phyloP scores from a whole-genome alignment of 2,888 invertebrate species.

The Resseliella maxima region DNA sequence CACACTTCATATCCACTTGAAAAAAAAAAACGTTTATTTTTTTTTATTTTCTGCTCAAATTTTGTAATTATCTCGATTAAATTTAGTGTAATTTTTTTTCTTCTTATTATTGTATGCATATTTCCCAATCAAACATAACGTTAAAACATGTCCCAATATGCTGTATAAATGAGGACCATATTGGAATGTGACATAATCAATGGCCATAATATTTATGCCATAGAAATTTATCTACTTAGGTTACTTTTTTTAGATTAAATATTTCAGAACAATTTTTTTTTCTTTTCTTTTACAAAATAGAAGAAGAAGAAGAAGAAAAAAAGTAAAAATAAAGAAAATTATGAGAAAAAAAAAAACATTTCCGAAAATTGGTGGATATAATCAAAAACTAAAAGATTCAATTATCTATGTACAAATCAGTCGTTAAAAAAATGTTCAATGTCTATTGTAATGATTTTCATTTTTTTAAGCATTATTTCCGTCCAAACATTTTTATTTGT shows the following conservation, averaged over 20 bases:
- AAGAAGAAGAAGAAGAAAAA: too few relatives aligned
- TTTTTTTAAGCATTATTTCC: not conserved
- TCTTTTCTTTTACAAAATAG: too few relatives aligned
- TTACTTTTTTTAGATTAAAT: not conserved
- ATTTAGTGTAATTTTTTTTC: not conserved
- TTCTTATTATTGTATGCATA: not conserved
- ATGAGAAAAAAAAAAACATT: not conserved
- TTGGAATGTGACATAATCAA: conserved; percentile 23
- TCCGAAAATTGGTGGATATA: not conserved
- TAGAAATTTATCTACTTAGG: conserved; percentile 40
- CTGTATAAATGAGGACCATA: not conserved
- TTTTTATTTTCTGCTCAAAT: not conserved
- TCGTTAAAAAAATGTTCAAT: not conserved
- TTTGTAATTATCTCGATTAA: not conserved
- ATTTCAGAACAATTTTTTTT: not conserved
- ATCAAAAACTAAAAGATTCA: not conserved
- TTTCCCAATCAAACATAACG: not conserved
- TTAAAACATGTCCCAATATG: not conserved
- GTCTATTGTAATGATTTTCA: conserved; percentile 11
- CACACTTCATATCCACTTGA: conserved; percentile 37
- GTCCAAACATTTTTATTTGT: conserved; percentile 5
- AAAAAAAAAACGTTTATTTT: not conserved
- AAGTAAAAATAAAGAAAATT: not conserved
- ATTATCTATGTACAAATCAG: conserved; percentile 55
- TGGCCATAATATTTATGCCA: not conserved